phyloP scores from a whole-genome alignment of 2,888 invertebrate species.

The Plebejus argus region DNA sequence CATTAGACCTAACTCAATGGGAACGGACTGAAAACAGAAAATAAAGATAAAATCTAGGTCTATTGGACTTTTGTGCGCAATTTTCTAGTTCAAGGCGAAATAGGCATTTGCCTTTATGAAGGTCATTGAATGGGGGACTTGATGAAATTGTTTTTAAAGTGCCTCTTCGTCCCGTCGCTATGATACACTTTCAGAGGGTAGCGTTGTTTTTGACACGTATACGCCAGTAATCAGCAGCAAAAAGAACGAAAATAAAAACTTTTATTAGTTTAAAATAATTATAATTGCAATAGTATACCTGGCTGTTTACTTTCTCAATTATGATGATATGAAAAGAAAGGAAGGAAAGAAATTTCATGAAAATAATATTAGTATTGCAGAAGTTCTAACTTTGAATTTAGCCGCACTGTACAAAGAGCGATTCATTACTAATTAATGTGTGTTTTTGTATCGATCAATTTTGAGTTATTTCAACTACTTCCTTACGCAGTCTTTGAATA shows the following conservation, averaged over 20 bases:
- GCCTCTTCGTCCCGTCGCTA: background rate
- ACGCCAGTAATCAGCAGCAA: background rate
- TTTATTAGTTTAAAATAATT: too few species aligned
- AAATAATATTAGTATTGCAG: too few species aligned
- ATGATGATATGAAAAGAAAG: too few species aligned
- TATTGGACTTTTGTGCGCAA: slow-evolving; percentile 23
- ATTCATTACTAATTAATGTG: too few species aligned
- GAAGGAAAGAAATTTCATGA: too few species aligned
- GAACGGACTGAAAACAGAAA: background rate
- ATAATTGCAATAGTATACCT: too few species aligned
- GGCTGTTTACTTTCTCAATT: too few species aligned
- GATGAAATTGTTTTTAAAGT: slow-evolving; percentile 26
- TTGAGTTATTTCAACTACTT: too few species aligned
- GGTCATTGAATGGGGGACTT: slow-evolving; percentile 22
- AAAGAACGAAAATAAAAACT: background rate
- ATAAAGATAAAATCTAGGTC: slow-evolving; percentile 27
- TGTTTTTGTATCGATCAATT: too few species aligned
- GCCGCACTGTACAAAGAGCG: too few species aligned
- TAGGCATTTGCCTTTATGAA: slow-evolving; percentile 26
- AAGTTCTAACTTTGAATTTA: too few species aligned
- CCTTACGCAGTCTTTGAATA: too few species aligned
- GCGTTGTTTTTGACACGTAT: background rate
- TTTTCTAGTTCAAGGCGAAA: slow-evolving; percentile 28
- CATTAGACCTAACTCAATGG: slow-evolving; percentile 17
- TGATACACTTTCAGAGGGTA: background rate